Percentiles rank a stretch among this genome's conserved stretches.
Conservation (phyloP, 2,888 invertebrate species). For the Dynastes tityus region DNA sequence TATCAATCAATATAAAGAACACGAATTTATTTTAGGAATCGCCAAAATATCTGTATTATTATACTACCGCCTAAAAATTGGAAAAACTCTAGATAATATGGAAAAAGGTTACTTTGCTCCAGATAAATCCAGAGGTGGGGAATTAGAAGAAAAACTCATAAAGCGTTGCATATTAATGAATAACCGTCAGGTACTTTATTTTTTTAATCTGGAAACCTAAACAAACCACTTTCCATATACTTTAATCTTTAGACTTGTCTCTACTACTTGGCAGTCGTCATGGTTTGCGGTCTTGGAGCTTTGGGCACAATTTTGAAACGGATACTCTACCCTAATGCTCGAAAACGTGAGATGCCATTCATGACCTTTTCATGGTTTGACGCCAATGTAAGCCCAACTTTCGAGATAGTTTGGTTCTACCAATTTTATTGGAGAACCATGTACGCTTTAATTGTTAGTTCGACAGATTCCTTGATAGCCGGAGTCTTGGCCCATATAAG, state of each 20-base stretch:
- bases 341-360: conserved; percentile 47
- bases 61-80: conserved; percentile 43
- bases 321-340: not conserved
- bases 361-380: conserved; percentile 51
- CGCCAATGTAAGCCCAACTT: conserved; percentile 39
- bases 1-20: too few relatives aligned
- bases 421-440: conserved; percentile 46
- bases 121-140: conserved; percentile 40
- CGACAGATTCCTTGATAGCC: conserved; percentile 48
- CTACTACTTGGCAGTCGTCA: conserved; percentile 46
- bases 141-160: conserved; percentile 46
- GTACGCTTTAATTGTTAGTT: conserved; percentile 52
- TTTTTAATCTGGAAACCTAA: too few relatives aligned
- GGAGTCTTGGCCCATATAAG: conserved; percentile 49
- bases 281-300: conserved; percentile 42
- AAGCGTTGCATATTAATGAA: conserved; percentile 45
- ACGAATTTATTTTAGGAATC: conserved; percentile 33
- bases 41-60: conserved; percentile 46
- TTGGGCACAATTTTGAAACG: conserved; percentile 44
- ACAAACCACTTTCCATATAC: too few relatives aligned
- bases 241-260: conserved; percentile 38
- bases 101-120: conserved; percentile 48
- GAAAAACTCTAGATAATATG: conserved; percentile 40
- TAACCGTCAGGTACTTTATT: conserved; percentile 42
- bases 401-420: conserved; percentile 50